Base-by-base conservation (phyloP, 1,140 invertebrate species). In the Orchestia grillus region DNA sequence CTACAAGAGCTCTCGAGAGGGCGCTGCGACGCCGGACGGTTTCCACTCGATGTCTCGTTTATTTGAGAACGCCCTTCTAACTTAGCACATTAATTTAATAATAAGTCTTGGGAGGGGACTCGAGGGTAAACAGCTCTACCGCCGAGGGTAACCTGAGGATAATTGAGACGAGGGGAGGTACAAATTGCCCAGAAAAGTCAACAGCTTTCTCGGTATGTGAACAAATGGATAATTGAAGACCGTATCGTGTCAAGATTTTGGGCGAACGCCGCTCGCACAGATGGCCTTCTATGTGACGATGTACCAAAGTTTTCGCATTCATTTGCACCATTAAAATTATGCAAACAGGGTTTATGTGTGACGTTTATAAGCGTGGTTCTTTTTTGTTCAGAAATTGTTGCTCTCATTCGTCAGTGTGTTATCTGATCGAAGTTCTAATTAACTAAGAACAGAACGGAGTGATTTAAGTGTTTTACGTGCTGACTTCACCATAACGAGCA, bases 11-110 rank as follows among this genome's bases (percentile, higher is more conserved):
- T 90, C 88, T 90, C 88, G 88, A 90, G 88, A 90, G 88, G 28
- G 41, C 88, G 88, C 92, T 47, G 92, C 44, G 44, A 94, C 92
- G 44, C 43, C 92, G 43, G 36, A 45, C 92, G 92, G 92, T 94
- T 94, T 94, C 92, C 92, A 94, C 92, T 94, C 92, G 92, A 94
- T 94, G 92, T 94, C 92, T 94, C 92, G 92, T 94, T 94, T 94
- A 94, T 94, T 94, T 94, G 92, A 44, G 92, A 94, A 94, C 92
- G 92, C 92, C 92, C 92, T 94, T 94, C 92, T 94, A 94, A 94
- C 92, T 94, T 94, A 94, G 92, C 92, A 94, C 92, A 94, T 94
- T 94, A 94, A 94, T 94, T 94, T 94, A 94, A 94, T 94, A 94
- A 94, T 94, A 94, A 94, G 92, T 94, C 92, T 94, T 94, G 92